Conservation (phyloP, 2,888 invertebrate species). For the Phengaris arion region DNA sequence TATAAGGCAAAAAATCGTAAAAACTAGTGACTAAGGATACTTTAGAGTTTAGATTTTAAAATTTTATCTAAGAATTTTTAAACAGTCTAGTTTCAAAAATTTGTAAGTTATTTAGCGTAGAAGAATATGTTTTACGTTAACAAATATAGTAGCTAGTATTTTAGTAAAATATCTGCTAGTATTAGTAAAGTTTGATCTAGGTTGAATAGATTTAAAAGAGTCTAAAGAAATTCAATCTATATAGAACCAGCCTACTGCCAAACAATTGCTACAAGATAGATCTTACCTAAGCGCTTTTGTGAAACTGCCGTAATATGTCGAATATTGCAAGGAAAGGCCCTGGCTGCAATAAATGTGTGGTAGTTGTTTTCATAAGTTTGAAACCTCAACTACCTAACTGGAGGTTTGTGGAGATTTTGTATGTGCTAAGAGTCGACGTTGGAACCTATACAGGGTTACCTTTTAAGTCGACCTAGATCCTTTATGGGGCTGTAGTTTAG, state of each 20-base stretch:
- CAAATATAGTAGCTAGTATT: slow-evolving; percentile 61
- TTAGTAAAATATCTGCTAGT: slow-evolving; percentile 54
- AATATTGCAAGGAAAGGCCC: neutral
- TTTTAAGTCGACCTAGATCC: no score
- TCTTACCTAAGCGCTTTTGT: slow-evolving; percentile 32
- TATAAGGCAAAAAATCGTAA: slow-evolving; percentile 61
- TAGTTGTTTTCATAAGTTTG: neutral
- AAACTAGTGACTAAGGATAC: slow-evolving; percentile 53
- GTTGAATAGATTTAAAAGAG: slow-evolving; percentile 54
- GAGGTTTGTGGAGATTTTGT: no score
- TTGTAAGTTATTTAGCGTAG: slow-evolving; percentile 74
- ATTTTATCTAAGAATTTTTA: slow-evolving; percentile 62
- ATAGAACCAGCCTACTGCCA: slow-evolving; percentile 60
- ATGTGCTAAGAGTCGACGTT: no score
- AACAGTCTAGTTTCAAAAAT: slow-evolving; percentile 61
- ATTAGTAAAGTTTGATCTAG: slow-evolving; percentile 56
- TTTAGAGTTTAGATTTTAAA: slow-evolving; percentile 48
- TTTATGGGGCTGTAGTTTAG: no score
- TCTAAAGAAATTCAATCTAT: slow-evolving; percentile 66
- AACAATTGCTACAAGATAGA: slow-evolving; percentile 45
- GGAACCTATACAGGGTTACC: no score
- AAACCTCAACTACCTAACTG: neutral
- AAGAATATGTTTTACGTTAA: slow-evolving; percentile 70
- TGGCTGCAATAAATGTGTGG: neutral
- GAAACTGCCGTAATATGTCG: slow-evolving; percentile 25